phyloP scores from a whole-genome alignment of 2,888 invertebrate species.

The Hyppa rectilinea region DNA sequence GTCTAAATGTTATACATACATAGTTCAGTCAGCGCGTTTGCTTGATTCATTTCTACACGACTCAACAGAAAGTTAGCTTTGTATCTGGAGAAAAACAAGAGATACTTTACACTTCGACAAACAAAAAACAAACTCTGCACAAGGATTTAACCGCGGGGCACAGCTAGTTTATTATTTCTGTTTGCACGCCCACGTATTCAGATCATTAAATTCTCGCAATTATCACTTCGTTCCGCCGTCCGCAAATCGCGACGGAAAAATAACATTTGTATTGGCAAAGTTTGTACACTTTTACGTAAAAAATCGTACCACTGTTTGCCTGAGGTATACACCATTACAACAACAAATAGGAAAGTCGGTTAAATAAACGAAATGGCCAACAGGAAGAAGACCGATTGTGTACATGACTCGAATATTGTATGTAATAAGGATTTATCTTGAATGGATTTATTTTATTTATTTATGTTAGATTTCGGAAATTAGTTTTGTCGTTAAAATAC shows the following conservation, averaged over 20 bases:
- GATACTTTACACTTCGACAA: constrained; percentile 4
- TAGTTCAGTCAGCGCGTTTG: neutral
- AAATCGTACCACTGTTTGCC: constrained; percentile 45
- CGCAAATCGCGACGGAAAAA: constrained; percentile 36
- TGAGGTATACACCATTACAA: constrained; percentile 54
- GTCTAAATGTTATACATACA: constrained; percentile 21
- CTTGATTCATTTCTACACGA: neutral
- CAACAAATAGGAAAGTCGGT: constrained; percentile 67
- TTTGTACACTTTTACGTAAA: constrained; percentile 35
- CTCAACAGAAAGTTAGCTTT: neutral
- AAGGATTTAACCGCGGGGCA: constrained; percentile 1
- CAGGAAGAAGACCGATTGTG: constrained; percentile 72
- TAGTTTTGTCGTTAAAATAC: constrained; percentile 44
- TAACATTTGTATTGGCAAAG: constrained; percentile 29
- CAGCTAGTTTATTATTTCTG: constrained; percentile 33
- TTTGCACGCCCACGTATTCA: constrained; percentile 32
- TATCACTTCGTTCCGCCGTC: constrained; percentile 46
- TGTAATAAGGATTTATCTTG: constrained; percentile 67
- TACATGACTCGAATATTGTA: constrained; percentile 73
- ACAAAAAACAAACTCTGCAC: constrained; percentile 12
- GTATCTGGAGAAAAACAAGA: neutral
- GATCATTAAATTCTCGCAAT: constrained; percentile 57
- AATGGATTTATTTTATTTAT: constrained; percentile 55
- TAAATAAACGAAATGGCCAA: constrained; percentile 71
- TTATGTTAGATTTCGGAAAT: constrained; percentile 45